Percentiles rank a stretch among this genome's conserved stretches.
Evolutionary conservation across 2,113 vertebrate genomes (phyloP).

Genomic region (Anguilla japonica): DNA sequence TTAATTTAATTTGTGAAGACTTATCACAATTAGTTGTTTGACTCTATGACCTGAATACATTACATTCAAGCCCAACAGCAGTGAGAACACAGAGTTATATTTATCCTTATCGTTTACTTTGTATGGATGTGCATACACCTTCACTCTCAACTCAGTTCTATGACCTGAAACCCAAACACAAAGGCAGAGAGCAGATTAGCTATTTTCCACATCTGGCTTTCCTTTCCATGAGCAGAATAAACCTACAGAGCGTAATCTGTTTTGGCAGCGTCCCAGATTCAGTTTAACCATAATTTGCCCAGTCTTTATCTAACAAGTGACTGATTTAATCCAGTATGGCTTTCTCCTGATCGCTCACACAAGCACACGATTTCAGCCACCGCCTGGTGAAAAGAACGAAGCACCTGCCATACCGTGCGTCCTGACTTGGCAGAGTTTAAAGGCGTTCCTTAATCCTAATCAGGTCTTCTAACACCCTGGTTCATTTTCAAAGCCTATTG

Average conservation of each 20-base stretch:
- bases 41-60: background rate
- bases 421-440: background rate
- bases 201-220: background rate
- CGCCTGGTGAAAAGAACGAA: background rate
- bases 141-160: background rate
- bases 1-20: background rate
- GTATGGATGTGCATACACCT: background rate
- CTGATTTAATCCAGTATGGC: background rate
- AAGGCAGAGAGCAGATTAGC: background rate
- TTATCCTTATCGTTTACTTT: background rate
- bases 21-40: background rate
- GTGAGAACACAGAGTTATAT: background rate
- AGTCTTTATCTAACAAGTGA: background rate
- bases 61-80: background rate
- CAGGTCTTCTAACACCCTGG: background rate
- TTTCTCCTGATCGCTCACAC: background rate
- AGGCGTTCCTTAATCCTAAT: background rate
- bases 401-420: background rate
- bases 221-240: background rate
- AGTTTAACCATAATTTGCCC: background rate
- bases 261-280: conserved; percentile 10
- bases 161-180: background rate
- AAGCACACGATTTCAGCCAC: background rate
- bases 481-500: background rate
- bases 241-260: conserved; percentile 15